A percentile compares a stretch with the other conserved stretches of the same genome.
These are phyloP conservation scores for Oncorhynchus masou DNA, from an alignment of 2,113 vertebrate genomes.

Conservation along the genomic window DNA sequence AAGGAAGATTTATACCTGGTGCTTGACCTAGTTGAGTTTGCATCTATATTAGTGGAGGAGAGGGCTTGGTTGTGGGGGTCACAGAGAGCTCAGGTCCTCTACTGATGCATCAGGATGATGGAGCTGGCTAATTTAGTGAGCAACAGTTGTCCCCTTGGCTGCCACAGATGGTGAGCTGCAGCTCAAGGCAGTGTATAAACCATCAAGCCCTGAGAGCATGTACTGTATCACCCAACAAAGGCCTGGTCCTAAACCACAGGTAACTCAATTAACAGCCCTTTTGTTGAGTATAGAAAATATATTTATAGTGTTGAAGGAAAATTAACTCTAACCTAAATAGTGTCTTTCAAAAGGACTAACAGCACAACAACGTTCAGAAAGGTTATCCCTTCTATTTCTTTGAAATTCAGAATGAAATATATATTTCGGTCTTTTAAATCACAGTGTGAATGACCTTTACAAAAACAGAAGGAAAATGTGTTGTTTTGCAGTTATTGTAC, in stretches of 20 bases:
- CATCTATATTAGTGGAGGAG: constrained; percentile 91
- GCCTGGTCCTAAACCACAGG: constrained; percentile 7
- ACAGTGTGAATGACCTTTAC: neutral
- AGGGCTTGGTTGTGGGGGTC: constrained; percentile 89
- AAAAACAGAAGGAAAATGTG: neutral
- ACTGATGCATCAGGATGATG: constrained; percentile 93
- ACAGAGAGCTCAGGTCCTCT: constrained; percentile 85
- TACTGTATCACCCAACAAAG: neutral
- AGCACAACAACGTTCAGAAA: constrained; percentile 76
- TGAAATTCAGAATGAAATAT: neutral
- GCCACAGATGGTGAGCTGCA: constrained; percentile 84
- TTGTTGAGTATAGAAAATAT: constrained; percentile 58
- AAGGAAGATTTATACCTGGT: constrained; percentile 92
- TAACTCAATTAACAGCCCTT: constrained; percentile 13
- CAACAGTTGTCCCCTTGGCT: constrained; percentile 94
- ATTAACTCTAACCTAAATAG: constrained; percentile 28
- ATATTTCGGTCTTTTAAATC: neutral
- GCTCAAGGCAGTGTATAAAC: constrained; percentile 66
- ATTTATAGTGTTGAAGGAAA: constrained; percentile 3
- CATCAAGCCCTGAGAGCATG: neutral
- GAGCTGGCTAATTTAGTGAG: constrained; percentile 96
- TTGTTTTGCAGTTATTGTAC: neutral
- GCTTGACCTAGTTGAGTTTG: constrained; percentile 96
- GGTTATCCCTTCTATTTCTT: constrained; percentile 28
- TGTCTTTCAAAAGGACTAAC: too few species aligned